Evolutionary conservation across 2,797 vertebrate species (phyloP).

Genomic region (Lepus oiostolus): DNA sequence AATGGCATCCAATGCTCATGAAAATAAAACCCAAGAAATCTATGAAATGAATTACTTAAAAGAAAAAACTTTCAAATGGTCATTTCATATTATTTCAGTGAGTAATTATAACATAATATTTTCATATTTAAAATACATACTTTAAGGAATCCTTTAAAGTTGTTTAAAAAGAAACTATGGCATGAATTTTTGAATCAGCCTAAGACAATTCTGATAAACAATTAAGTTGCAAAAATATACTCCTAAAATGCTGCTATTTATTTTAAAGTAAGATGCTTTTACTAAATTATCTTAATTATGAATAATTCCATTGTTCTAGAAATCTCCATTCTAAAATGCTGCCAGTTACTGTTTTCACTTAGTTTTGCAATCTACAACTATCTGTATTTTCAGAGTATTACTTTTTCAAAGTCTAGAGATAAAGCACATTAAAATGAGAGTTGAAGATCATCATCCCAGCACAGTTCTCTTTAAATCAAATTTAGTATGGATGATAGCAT

Average conservation of each 20-base stretch:
- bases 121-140: slow-evolving; percentile 39
- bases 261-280: slow-evolving; percentile 51
- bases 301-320: slow-evolving; percentile 41
- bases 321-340: slow-evolving; percentile 45
- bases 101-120: slow-evolving; percentile 36
- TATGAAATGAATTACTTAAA: slow-evolving; percentile 12
- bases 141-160: slow-evolving; percentile 30
- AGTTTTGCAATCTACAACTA: neutral
- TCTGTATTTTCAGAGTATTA: slow-evolving; percentile 7
- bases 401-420: slow-evolving; percentile 42
- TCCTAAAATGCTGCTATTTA: slow-evolving; percentile 29
- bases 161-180: slow-evolving; percentile 53
- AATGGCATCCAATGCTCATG: slow-evolving; percentile 23
- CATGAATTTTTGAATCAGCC: slow-evolving; percentile 42
- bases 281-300: slow-evolving; percentile 58
- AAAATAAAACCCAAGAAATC: slow-evolving; percentile 59
- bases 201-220: neutral
- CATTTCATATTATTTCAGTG: slow-evolving; percentile 57
- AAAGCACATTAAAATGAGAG: neutral
- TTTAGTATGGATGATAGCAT: neutral
- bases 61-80: slow-evolving; percentile 45
- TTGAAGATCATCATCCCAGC: neutral
- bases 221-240: slow-evolving; percentile 4
- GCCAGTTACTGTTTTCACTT: slow-evolving; percentile 31
- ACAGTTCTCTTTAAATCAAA: slow-evolving; percentile 12